Evolutionary conservation across 1,140 invertebrate genomes (phyloP).

Genomic region (Globodera ellingtonae): DNA sequence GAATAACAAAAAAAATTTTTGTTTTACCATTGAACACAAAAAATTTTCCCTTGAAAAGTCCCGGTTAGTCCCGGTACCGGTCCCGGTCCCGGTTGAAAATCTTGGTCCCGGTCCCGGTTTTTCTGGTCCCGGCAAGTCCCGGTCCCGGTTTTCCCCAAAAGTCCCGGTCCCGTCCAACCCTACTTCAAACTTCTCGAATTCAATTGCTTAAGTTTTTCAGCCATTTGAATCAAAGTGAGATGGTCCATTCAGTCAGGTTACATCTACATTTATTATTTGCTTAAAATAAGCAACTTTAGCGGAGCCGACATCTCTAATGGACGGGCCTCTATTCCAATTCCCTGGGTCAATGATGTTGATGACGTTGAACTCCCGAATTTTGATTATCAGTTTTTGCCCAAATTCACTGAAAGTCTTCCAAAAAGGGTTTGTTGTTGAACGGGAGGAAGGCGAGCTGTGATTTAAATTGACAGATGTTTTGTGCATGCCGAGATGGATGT

Average conservation of each 20-base stretch:
- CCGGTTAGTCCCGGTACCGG: too few species aligned
- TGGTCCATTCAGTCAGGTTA: background rate
- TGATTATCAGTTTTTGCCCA: background rate
- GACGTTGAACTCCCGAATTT: background rate
- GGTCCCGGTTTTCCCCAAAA: too few species aligned
- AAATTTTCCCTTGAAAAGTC: too few species aligned
- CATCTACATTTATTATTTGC: background rate
- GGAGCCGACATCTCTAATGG: background rate
- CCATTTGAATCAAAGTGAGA: background rate
- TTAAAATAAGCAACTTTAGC: background rate
- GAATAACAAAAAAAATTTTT: too few species aligned
- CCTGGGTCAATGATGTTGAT: background rate
- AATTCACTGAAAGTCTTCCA: background rate
- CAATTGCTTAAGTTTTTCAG: too few species aligned
- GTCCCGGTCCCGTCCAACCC: too few species aligned
- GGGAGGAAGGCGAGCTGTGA: background rate
- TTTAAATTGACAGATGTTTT: slow-evolving; percentile 9
- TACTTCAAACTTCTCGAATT: too few species aligned
- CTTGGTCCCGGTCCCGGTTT: too few species aligned
- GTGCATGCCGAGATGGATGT: slow-evolving; percentile 10
- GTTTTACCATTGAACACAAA: too few species aligned
- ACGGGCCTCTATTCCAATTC: background rate
- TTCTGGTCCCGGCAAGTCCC: too few species aligned
- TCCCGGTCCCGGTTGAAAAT: too few species aligned
- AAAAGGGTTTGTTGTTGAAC: background rate